Conservation (phyloP, 2,888 invertebrate genomes). For the Xestia ashworthii region DNA sequence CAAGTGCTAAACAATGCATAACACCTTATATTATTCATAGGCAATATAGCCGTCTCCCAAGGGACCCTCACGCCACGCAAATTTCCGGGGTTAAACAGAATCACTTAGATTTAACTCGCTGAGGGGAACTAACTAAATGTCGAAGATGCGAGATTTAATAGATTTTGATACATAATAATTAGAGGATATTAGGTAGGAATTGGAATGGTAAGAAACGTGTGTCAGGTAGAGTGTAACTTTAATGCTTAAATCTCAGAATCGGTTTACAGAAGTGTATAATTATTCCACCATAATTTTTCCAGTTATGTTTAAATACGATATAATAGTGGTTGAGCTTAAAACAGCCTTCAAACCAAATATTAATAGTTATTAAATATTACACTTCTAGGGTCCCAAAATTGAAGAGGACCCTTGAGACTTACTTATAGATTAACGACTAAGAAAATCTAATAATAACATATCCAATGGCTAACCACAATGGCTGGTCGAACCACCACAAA, state of each 20-base stretch:
- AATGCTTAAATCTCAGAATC: too few species aligned
- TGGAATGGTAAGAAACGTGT: too few species aligned
- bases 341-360: not conserved
- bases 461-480: too few species aligned
- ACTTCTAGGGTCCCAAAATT: not conserved
- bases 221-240: too few species aligned
- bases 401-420: not conserved
- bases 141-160: slow-evolving; percentile 24
- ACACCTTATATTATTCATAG: slow-evolving; percentile 50
- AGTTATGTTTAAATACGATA: too few species aligned
- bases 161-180: not conserved
- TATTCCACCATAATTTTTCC: too few species aligned
- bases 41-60: slow-evolving; percentile 39
- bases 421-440: slow-evolving; percentile 3
- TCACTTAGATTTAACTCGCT: slow-evolving; percentile 27
- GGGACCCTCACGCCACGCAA: slow-evolving; percentile 32
- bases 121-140: slow-evolving; percentile 23
- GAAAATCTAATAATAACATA: slow-evolving; percentile 2
- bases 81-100: slow-evolving; percentile 44
- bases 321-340: too few species aligned
- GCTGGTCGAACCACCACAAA: not conserved
- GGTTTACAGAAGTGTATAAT: too few species aligned
- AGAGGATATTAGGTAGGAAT: too few species aligned
- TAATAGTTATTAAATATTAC: not conserved
- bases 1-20: slow-evolving; percentile 43